Conservation (phyloP, 2,113 vertebrate species). For the Hoplias malabaricus region DNA sequence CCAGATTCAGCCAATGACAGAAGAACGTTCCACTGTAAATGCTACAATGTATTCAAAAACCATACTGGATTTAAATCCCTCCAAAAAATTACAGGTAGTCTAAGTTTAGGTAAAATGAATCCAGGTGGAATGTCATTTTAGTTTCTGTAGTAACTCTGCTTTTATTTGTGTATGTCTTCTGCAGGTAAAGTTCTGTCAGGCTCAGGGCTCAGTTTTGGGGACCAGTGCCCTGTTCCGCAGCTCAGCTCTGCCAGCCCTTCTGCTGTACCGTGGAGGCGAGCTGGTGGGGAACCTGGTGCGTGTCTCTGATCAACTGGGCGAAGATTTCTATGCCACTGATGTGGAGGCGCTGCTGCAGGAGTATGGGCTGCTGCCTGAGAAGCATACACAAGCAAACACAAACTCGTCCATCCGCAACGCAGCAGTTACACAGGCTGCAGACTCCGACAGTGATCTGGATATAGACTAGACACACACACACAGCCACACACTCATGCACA, state of each 20-base stretch:
- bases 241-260: slow-evolving; percentile 88
- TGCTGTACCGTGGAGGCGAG: slow-evolving; percentile 92
- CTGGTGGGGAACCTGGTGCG: slow-evolving; percentile 96
- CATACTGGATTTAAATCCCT: too few species aligned
- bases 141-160: background rate
- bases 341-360: slow-evolving; percentile 93
- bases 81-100: too few species aligned
- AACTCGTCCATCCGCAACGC: slow-evolving; percentile 73
- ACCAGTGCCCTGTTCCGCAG: slow-evolving; percentile 87
- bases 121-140: too few species aligned
- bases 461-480: slow-evolving; percentile 76
- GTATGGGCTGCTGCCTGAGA: slow-evolving; percentile 92
- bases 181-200: slow-evolving; percentile 88
- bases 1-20: too few species aligned
- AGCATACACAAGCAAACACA: slow-evolving; percentile 58
- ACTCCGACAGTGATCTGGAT: slow-evolving; percentile 93
- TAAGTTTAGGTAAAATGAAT: too few species aligned
- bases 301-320: slow-evolving; percentile 94
- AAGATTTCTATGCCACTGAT: slow-evolving; percentile 97
- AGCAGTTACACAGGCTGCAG: slow-evolving; percentile 75
- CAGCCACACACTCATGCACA: slow-evolving; percentile 5
- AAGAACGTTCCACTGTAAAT: too few species aligned
- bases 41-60: too few species aligned
- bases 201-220: slow-evolving; percentile 87
- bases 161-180: background rate